Evolutionary conservation across 1,140 invertebrate genomes (phyloP).

Genomic region (Dreissena rostriformis): DNA sequence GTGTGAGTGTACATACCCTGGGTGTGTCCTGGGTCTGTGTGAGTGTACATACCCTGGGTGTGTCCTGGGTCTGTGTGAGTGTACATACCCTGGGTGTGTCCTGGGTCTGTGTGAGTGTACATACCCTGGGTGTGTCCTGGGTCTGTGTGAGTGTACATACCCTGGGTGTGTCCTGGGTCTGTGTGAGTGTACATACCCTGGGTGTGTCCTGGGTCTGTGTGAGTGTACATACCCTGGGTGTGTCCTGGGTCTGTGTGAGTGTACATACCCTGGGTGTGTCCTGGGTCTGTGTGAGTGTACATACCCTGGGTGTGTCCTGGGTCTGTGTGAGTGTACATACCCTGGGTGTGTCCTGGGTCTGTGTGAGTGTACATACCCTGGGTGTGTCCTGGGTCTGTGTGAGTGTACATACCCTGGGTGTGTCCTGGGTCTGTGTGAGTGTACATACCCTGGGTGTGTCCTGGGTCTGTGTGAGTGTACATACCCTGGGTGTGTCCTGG

Average conservation of each 20-base stretch:
- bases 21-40: conserved; percentile 59
- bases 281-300: conserved; percentile 54
- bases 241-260: conserved; percentile 55
- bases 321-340: too few species aligned
- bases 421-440: conserved; percentile 55
- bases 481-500: conserved; percentile 60
- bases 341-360: conserved; percentile 61
- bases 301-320: conserved; percentile 60
- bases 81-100: conserved; percentile 65
- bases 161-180: conserved; percentile 61
- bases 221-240: too few species aligned
- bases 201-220: conserved; percentile 59
- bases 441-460: conserved; percentile 65
- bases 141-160: too few species aligned
- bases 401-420: too few species aligned
- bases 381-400: conserved; percentile 59
- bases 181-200: too few species aligned
- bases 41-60: too few species aligned
- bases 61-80: conserved; percentile 55
- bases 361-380: too few species aligned
- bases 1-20: too few species aligned
- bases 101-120: conserved; percentile 54
- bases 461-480: conserved; percentile 54
- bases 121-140: conserved; percentile 60
- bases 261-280: conserved; percentile 65